Conservation (phyloP, 2,797 vertebrate genomes). For the Enteromius paludinosus region DNA sequence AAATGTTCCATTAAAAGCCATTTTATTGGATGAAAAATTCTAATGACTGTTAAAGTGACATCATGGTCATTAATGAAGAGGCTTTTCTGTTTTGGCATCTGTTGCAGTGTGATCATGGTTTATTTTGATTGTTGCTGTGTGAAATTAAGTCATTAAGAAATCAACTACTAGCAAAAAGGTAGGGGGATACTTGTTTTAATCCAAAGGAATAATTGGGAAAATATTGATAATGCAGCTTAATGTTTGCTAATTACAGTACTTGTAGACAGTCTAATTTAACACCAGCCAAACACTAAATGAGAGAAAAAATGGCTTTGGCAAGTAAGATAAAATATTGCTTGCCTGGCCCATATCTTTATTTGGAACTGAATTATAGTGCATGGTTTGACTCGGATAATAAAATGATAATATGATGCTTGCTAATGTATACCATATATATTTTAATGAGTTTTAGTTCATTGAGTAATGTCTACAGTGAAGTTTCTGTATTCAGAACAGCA, state of each 20-base stretch:
- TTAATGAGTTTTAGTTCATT: not conserved
- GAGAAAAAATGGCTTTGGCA: not conserved
- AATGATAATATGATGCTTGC: not conserved
- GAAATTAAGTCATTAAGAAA: not conserved
- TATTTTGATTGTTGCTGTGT: constrained; percentile 1
- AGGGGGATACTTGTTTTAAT: not conserved
- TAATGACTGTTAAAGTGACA: not conserved
- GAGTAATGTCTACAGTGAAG: not conserved
- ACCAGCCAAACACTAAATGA: not conserved
- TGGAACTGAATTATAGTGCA: not conserved
- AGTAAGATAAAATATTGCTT: not conserved
- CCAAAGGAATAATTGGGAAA: not conserved
- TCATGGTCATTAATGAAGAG: not conserved
- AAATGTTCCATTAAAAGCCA: not conserved
- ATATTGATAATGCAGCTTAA: not conserved
- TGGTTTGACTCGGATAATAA: not conserved
- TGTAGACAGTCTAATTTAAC: not conserved
- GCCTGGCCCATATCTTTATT: not conserved
- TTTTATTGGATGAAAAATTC: constrained; percentile 2
- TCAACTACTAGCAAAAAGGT: not conserved
- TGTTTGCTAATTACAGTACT: not conserved
- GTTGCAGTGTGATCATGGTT: not conserved
- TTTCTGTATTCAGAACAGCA: not conserved
- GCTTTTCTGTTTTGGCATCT: not conserved
- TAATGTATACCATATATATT: not conserved